Base-by-base conservation (phyloP, 2,888 invertebrate species). In the Dichetophora obliterata region DNA sequence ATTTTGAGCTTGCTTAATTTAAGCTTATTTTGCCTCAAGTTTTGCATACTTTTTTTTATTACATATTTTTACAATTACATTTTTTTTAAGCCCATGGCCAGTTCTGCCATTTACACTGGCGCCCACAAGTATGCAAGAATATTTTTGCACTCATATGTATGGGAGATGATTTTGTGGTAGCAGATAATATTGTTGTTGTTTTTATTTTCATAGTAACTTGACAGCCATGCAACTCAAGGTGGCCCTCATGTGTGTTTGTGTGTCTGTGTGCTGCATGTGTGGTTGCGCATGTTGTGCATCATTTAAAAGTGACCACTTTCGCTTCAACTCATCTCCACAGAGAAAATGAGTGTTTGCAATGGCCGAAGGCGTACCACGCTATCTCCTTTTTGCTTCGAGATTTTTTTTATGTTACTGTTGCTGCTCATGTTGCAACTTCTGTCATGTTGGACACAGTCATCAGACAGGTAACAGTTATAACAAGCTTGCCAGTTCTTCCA, bases 1-100 rank as follows among this genome's bases (percentile, higher is more conserved):
- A 54, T 57, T 37, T 71, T 71, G 59, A 24, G 19, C 43, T 57
- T 57, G 59, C 68, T 48, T 68, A 68, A 68, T 68, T 68, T 68
- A 27, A 48, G 68, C 68, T 50, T 24, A 50, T 50, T 68, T 68
- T 37, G 66, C 37, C 37, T 16, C n/a, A 66, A 34, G 31, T 65
- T 37, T 27, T 65, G n/a, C n/a, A 31, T 9, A 22, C 16, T 43
- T 37, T 31, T 34, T 65, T 65, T 37, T 65, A 37, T 27, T 65
- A 19, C 8, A 22, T 34, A 9, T 37, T 34, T 34, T 37, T 65
- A 3, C 19, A 54, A 16, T 3, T 59, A 14, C 22, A 43, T 43
- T 43, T 9, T 43, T 66, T 43, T 37, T n/a, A n/a, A n/a, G n/a
- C n/a, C n/a, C n/a, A n/a, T n/a, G n/a, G 31, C 24, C 6, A 19